A percentile compares a stretch with the other conserved stretches of the same genome.
These are phyloP conservation scores for Cryptomyrus ogoouensis DNA, from an alignment of 2,113 vertebrate genomes.

Conservation along the genomic window DNA sequence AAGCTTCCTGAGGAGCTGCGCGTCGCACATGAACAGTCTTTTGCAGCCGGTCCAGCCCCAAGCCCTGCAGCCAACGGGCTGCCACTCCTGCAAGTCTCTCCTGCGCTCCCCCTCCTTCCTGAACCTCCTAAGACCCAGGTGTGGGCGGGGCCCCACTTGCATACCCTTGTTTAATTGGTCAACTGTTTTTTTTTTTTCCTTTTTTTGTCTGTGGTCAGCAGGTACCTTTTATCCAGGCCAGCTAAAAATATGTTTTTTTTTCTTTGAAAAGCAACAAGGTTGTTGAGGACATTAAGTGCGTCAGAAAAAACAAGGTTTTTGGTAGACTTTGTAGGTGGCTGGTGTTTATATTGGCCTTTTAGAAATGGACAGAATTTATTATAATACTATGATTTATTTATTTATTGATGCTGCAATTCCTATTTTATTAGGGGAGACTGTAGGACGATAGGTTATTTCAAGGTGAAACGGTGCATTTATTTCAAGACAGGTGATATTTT, in stretches of 20 bases:
- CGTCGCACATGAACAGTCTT: constrained; percentile 63
- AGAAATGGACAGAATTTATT: not conserved
- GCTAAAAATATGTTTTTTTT: constrained; percentile 6
- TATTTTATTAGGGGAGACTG: not conserved
- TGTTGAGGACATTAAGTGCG: constrained; percentile 1
- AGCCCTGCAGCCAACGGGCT: not conserved
- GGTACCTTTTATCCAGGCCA: constrained; percentile 7
- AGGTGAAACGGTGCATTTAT: not conserved
- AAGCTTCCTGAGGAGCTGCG: constrained; percentile 69
- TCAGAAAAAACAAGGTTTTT: not conserved
- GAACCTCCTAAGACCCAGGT: constrained; percentile 62
- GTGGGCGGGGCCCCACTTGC: constrained; percentile 17
- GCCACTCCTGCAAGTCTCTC: constrained; percentile 54
- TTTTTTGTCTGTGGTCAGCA: not conserved
- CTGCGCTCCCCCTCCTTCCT: constrained; percentile 56
- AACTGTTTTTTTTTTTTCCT: not conserved
- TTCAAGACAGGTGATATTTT: not conserved
- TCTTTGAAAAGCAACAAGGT: not conserved
- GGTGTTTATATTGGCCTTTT: not conserved
- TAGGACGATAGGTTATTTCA: not conserved
- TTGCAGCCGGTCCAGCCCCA: constrained; percentile 21
- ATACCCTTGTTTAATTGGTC: not conserved
- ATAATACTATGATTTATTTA: not conserved
- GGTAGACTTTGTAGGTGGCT: not conserved
- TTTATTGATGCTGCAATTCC: not conserved